Evolutionary conservation across 2,888 invertebrate species (phyloP).

Genomic region (Xiphydria camelus): DNA sequence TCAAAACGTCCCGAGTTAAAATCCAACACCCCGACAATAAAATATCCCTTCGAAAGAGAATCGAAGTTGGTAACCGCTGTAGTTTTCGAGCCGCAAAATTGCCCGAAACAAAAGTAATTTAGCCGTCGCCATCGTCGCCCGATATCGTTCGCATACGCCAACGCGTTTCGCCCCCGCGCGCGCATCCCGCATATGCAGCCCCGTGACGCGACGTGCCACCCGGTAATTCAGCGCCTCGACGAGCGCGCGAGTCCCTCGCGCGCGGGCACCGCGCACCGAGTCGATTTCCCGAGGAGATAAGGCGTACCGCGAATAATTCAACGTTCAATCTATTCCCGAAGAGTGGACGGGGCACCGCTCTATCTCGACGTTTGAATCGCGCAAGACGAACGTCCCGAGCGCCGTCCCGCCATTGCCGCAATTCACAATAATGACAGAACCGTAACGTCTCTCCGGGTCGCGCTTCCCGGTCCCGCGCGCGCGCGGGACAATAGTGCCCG

Average conservation of each 20-base stretch:
- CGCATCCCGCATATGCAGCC: no score
- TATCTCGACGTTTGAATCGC: constrained; percentile 50
- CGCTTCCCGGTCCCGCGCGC: constrained; percentile 6
- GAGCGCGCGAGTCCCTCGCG: constrained; percentile 19
- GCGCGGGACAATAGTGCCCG: constrained; percentile 1
- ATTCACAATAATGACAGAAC: constrained; percentile 41
- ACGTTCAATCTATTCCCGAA: constrained; percentile 41
- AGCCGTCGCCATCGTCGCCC: no score
- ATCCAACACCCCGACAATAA: no score
- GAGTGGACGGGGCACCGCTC: constrained; percentile 30
- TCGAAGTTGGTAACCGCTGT: no score
- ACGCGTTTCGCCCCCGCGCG: constrained; percentile 22
- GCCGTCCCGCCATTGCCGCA: constrained; percentile 27
- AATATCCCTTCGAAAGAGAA: no score
- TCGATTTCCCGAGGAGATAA: constrained; percentile 9
- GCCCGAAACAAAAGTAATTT: no score
- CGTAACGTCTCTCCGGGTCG: constrained; percentile 27
- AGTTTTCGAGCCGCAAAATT: no score
- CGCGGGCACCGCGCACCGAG: neutral
- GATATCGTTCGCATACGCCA: no score
- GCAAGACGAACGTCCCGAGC: constrained; percentile 25
- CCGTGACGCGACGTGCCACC: no score
- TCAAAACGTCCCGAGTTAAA: no score
- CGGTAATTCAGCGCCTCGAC: constrained; percentile 47
- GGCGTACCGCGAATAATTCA: constrained; percentile 42